Conservation (phyloP, 2,113 vertebrate species). For the Halcyon senegalensis region DNA sequence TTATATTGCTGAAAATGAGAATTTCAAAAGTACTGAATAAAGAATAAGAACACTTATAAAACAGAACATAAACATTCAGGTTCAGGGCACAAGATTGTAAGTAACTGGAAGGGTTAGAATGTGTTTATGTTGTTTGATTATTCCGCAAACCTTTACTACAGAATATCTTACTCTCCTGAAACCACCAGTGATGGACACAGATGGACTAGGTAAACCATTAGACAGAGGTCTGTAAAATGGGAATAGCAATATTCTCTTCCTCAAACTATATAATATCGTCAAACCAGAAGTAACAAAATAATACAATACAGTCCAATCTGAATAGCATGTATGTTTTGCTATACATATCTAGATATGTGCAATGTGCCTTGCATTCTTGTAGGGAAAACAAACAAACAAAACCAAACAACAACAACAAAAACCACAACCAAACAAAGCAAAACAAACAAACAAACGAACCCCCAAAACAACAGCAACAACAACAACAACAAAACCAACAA, state of each 20-base stretch:
- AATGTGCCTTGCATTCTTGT: not conserved
- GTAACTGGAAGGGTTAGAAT: not conserved
- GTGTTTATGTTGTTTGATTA: not conserved
- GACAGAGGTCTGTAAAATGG: not conserved
- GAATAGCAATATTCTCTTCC: not conserved
- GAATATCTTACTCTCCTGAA: not conserved
- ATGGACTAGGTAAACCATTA: not conserved
- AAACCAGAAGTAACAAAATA: not conserved
- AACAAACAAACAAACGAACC: no score
- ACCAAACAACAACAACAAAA: no score
- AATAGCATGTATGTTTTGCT: not conserved
- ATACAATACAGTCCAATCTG: not conserved
- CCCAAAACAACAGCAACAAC: no score
- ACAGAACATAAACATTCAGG: not conserved
- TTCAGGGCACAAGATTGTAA: not conserved
- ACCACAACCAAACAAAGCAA: no score
- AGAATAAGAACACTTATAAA: not conserved
- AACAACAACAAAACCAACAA: no score
- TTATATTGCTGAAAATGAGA: not conserved
- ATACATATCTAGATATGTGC: not conserved
- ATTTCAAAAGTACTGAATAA: slow-evolving; percentile 20
- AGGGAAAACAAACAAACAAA: not conserved
- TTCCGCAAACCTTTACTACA: not conserved
- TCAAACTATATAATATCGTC: not conserved
- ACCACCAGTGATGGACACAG: not conserved